A percentile compares a stretch with the other conserved stretches of the same genome.
Evolutionary conservation across 2,113 vertebrate species (phyloP).

Genomic region (Microtus oregoni): DNA sequence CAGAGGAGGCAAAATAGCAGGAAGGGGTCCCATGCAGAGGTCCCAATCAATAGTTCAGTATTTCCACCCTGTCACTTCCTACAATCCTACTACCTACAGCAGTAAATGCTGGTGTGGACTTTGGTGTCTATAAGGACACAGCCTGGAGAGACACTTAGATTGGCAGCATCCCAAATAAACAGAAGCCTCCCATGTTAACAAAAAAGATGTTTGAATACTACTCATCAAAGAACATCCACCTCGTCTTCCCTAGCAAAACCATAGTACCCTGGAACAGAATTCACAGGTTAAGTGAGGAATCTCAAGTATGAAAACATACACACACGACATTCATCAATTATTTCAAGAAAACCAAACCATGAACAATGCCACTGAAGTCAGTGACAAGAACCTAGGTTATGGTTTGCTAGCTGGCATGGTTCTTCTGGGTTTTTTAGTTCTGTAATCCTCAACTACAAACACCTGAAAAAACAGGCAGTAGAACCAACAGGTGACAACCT

Average conservation of each 20-base stretch:
- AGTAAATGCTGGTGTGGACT: background rate
- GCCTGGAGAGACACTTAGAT: background rate
- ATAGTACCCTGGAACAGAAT: background rate
- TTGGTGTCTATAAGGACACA: background rate
- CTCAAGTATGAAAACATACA: background rate
- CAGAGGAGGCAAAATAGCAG: background rate
- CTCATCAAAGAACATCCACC: background rate
- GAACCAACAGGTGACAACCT: background rate
- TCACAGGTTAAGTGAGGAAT: background rate
- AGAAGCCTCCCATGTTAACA: background rate
- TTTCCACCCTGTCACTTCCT: background rate
- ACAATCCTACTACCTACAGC: background rate
- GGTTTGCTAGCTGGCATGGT: background rate
- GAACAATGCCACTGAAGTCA: background rate
- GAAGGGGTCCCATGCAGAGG: background rate
- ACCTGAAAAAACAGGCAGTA: background rate
- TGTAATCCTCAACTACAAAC: background rate
- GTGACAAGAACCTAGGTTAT: background rate
- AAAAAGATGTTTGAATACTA: background rate
- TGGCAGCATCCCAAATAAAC: background rate
- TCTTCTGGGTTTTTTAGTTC: background rate
- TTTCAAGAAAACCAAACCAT: constrained; percentile 5
- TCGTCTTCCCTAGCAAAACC: background rate
- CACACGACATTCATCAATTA: background rate
- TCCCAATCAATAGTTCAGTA: accelerated